phyloP scores from a whole-genome alignment of 2,888 invertebrate genomes.

The Neoascia interrupta region DNA sequence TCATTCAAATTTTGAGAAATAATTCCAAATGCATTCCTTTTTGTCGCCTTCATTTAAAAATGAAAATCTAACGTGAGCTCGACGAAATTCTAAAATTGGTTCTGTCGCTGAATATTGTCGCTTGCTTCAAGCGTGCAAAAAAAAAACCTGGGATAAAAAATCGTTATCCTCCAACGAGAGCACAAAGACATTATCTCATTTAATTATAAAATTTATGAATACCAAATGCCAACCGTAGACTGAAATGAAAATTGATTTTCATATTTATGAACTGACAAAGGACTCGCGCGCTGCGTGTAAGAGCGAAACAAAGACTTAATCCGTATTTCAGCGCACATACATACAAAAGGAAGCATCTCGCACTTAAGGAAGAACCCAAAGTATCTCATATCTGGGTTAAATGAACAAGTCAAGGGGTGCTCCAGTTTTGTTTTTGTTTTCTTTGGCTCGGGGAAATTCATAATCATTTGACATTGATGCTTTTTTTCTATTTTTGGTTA shows the following conservation, averaged over 20 bases:
- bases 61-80: constrained; percentile 31
- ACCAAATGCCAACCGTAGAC: constrained; percentile 33
- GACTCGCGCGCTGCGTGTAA: no score
- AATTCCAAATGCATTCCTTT: constrained; percentile 14
- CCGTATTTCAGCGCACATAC: no score
- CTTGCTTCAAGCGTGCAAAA: no score
- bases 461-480: background rate
- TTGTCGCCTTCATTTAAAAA: constrained; percentile 44
- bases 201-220: constrained; percentile 66
- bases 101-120: no score
- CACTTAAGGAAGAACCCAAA: background rate
- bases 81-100: no score
- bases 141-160: no score
- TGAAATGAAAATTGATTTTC: constrained; percentile 48
- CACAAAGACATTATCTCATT: constrained; percentile 53
- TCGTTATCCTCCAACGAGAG: constrained; percentile 24
- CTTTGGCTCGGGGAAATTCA: constrained; percentile 1
- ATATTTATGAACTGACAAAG: constrained; percentile 41
- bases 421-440: no score
- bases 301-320: constrained; percentile 24
- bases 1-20: constrained; percentile 20
- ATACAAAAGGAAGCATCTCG: background rate
- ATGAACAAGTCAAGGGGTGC: no score
- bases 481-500: background rate
- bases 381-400: no score